Conservation (phyloP, 2,888 invertebrate species). For the Heteromyza rotundicornis region DNA sequence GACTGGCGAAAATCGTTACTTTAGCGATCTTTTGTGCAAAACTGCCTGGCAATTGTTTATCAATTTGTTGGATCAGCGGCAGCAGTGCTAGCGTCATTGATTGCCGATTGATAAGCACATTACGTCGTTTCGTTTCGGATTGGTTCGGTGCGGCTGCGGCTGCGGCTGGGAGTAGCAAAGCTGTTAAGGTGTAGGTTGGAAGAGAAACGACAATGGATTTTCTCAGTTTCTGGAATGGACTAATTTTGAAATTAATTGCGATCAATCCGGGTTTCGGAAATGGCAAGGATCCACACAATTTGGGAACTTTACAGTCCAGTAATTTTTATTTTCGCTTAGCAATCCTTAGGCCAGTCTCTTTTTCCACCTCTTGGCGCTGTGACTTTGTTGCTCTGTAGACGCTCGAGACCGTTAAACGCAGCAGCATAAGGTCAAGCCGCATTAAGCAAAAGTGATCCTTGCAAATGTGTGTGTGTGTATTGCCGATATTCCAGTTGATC, state of each 20-base stretch:
- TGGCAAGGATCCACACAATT: no score
- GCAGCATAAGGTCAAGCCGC: background rate
- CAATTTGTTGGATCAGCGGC: constrained; percentile 52
- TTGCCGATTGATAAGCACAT: background rate
- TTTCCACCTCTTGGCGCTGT: background rate
- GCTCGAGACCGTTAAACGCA: background rate
- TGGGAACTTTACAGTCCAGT: constrained; percentile 58
- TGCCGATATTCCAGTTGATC: background rate
- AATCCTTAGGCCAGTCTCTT: constrained; percentile 7
- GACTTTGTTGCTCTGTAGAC: background rate
- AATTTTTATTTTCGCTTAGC: constrained; percentile 42
- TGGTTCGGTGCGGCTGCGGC: background rate
- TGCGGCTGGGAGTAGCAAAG: background rate
- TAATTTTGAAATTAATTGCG: no score
- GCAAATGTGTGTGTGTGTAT: background rate
- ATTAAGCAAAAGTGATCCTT: background rate
- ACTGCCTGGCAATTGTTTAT: constrained; percentile 47
- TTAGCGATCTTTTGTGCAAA: constrained; percentile 33
- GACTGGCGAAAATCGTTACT: constrained; percentile 43
- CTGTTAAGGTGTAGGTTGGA: no score
- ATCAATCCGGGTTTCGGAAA: no score
- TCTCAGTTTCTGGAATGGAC: no score
- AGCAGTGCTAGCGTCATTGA: constrained; percentile 18
- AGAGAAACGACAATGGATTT: no score
- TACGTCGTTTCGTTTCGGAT: background rate